Conservation (phyloP, 2,888 invertebrate genomes). For the Tenthredo notha region DNA sequence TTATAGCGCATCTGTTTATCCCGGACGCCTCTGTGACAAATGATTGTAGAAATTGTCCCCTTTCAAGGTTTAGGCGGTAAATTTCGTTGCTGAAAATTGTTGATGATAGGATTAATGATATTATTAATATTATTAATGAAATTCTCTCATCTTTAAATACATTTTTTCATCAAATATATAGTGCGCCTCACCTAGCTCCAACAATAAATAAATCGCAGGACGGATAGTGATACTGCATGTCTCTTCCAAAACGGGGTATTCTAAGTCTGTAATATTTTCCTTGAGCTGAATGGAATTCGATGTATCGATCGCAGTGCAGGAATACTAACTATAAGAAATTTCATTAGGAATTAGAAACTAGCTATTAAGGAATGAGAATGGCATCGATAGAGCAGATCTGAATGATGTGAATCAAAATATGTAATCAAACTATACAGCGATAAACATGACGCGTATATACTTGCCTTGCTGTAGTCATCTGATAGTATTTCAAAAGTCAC, state of each 20-base stretch:
- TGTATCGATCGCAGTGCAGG: conserved; percentile 92
- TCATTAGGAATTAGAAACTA: not conserved
- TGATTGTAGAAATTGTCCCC: conserved; percentile 96
- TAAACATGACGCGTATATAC: conserved; percentile 40
- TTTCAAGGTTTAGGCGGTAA: conserved; percentile 96
- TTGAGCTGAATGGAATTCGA: conserved; percentile 97
- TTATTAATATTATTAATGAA: not conserved
- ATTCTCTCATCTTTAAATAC: not conserved
- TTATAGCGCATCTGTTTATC: conserved; percentile 92
- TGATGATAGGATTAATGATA: not conserved
- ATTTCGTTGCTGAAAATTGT: conserved; percentile 86
- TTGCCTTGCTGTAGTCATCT: conserved; percentile 97
- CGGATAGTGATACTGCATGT: conserved; percentile 93
- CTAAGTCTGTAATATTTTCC: conserved; percentile 94
- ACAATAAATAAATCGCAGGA: conserved; percentile 96
- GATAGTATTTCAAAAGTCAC: conserved; percentile 95
- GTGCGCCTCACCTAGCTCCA: conserved; percentile 85
- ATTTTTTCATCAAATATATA: not conserved
- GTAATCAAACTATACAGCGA: not conserved
- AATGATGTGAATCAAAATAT: not conserved
- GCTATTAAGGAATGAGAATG: conserved; percentile 41
- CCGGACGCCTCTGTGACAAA: conserved; percentile 87
- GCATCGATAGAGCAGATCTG: not conserved
- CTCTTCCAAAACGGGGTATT: conserved; percentile 97
- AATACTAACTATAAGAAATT: conserved; percentile 87